A percentile compares a stretch with the other conserved stretches of the same genome.
Conservation (phyloP, 2,888 invertebrate genomes). For the Reticulitermes lucifugus region DNA sequence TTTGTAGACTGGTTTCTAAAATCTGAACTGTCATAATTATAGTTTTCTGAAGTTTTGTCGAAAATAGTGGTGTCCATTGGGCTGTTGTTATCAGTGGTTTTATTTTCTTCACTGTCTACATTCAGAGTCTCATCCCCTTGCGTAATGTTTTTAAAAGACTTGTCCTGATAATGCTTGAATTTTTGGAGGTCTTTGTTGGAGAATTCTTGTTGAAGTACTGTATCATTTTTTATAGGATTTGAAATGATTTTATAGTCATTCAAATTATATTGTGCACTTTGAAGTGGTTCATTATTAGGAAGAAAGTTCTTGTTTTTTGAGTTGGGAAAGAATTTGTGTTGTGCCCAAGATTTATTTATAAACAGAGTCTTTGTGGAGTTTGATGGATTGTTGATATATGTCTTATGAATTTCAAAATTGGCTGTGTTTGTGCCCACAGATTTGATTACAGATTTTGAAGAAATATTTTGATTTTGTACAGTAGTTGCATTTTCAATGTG, state of each 20-base stretch:
- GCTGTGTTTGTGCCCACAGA: neutral
- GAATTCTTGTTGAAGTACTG: conserved; percentile 3
- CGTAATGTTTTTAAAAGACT: conserved; percentile 24
- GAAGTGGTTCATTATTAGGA: neutral
- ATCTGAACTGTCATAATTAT: neutral
- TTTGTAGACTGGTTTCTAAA: neutral
- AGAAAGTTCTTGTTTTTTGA: neutral
- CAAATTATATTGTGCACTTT: neutral
- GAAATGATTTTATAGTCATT: neutral
- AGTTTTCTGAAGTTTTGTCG: neutral
- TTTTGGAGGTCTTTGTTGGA: neutral
- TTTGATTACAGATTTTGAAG: neutral
- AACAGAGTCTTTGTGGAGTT: neutral
- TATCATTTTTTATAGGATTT: neutral
- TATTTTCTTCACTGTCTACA: neutral
- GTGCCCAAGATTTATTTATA: neutral
- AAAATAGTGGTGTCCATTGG: neutral
- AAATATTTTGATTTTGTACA: neutral
- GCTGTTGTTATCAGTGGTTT: neutral
- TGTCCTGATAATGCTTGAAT: neutral
- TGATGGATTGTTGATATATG: neutral
- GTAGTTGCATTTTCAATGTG: neutral
- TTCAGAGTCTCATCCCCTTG: conserved; percentile 23
- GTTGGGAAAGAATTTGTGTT: conserved; percentile 24
- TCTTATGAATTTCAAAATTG: neutral